Evolutionary conservation across 2,113 vertebrate genomes (phyloP).

Genomic region (Pipa parva): DNA sequence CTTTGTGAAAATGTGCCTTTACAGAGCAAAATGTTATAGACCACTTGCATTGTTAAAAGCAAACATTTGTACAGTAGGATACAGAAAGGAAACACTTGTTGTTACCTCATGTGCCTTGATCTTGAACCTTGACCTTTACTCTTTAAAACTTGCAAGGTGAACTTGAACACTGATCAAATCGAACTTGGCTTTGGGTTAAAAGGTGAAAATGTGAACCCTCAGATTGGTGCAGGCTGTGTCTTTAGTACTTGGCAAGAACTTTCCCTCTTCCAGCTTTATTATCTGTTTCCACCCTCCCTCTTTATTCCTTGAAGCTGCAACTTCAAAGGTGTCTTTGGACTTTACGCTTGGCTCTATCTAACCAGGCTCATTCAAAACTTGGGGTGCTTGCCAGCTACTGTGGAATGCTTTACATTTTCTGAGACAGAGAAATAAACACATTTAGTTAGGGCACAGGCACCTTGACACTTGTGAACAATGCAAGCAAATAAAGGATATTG

Average conservation of each 20-base stretch:
- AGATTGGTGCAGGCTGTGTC: constrained; percentile 69
- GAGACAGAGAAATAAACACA: constrained; percentile 90
- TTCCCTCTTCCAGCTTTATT: constrained; percentile 79
- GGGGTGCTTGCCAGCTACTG: constrained; percentile 76
- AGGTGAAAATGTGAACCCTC: constrained; percentile 76
- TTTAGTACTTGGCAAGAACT: constrained; percentile 58
- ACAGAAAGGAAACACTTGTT: constrained; percentile 69
- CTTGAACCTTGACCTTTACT: constrained; percentile 89
- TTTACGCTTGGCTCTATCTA: constrained; percentile 70
- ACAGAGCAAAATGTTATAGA: constrained; percentile 22
- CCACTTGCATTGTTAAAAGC: constrained; percentile 24
- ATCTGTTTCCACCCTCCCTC: constrained; percentile 76
- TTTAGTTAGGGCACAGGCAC: constrained; percentile 67
- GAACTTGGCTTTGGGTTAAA: constrained; percentile 78
- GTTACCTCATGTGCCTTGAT: constrained; percentile 87
- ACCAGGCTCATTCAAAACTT: constrained; percentile 73
- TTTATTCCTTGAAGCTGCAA: constrained; percentile 76
- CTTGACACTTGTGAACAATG: constrained; percentile 33
- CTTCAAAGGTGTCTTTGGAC: constrained; percentile 79
- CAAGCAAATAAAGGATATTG: constrained; percentile 85
- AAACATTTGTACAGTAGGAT: constrained; percentile 65
- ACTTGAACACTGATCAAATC: constrained; percentile 67
- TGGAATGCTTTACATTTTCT: constrained; percentile 85
- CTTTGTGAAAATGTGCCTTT: too few species aligned
- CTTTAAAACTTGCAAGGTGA: constrained; percentile 83